Percentiles rank a stretch among this genome's conserved stretches.
phyloP scores from a whole-genome alignment of 37 sponge, comb jelly and placozoan genomes.

The Mnemiopsis leidyi region DNA sequence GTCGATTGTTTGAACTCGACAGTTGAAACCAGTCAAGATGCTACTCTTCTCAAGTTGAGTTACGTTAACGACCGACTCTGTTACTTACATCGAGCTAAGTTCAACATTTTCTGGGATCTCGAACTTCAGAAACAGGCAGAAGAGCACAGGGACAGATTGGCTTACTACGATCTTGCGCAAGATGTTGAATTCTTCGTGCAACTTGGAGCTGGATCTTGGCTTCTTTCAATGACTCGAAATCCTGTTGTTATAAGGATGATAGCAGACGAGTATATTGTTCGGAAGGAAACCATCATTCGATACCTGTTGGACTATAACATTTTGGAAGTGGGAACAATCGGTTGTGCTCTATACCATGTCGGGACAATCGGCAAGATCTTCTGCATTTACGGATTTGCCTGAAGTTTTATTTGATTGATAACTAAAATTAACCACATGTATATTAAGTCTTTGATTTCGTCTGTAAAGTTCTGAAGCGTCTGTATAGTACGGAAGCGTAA shows the following conservation, averaged over 20 bases:
- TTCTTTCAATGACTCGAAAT: not conserved
- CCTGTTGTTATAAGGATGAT: not conserved
- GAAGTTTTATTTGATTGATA: no score
- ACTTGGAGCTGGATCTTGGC: not conserved
- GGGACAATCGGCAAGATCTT: not conserved
- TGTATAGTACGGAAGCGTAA: no score
- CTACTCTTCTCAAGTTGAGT: not conserved
- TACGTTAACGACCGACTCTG: not conserved
- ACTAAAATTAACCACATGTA: no score
- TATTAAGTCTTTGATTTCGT: no score
- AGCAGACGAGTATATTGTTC: not conserved
- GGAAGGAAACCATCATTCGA: not conserved
- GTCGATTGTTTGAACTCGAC: not conserved
- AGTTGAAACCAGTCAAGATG: not conserved
- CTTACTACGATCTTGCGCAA: not conserved
- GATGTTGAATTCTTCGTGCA: not conserved
- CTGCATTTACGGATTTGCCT: not conserved
- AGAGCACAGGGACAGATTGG: not conserved
- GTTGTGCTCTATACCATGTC: not conserved
- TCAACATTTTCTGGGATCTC: not conserved
- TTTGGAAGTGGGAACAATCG: not conserved
- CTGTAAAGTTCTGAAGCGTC: no score
- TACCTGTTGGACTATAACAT: not conserved
- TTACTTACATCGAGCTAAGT: not conserved
- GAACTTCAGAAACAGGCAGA: not conserved